Conservation (phyloP, 2,888 invertebrate species). For the Drosophila setosimentum region DNA sequence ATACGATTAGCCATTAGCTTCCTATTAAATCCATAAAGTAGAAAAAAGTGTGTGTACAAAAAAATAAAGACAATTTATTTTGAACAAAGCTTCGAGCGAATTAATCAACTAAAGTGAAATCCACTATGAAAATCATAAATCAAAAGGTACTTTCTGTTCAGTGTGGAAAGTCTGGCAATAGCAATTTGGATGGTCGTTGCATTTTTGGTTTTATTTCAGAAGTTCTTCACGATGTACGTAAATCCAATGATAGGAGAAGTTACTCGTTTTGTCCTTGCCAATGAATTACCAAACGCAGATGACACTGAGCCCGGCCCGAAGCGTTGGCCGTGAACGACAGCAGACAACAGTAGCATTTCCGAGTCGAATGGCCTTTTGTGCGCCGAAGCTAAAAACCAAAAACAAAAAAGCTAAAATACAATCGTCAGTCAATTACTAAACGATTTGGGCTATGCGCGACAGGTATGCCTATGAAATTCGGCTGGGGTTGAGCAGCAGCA, state of each 20-base stretch:
- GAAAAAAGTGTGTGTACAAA: neutral
- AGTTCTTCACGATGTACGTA: conserved; percentile 33
- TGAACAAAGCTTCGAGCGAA: neutral
- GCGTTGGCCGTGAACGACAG: conserved; percentile 50
- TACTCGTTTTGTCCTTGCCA: conserved; percentile 23
- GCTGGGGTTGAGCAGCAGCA: conserved; percentile 16
- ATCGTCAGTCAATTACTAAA: conserved; percentile 78
- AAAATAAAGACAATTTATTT: neutral
- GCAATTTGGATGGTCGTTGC: conserved; percentile 10
- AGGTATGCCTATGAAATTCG: conserved; percentile 74
- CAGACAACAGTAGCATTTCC: conserved; percentile 38
- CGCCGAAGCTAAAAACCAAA: conserved; percentile 37
- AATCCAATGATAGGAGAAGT: conserved; percentile 17
- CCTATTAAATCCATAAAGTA: too few relatives aligned
- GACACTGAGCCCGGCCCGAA: conserved; percentile 52
- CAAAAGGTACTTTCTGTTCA: neutral
- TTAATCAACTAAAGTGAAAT: neutral
- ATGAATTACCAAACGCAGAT: conserved; percentile 44
- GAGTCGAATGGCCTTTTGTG: conserved; percentile 63
- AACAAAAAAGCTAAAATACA: conserved; percentile 38
- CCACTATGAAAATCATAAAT: neutral
- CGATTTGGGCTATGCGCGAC: conserved; percentile 79
- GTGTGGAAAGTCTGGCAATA: conserved; percentile 22
- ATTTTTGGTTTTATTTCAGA: conserved; percentile 10
- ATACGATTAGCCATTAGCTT: neutral